Evolutionary conservation across 1,140 invertebrate genomes (phyloP).

Genomic region (Drosophila lowei): DNA sequence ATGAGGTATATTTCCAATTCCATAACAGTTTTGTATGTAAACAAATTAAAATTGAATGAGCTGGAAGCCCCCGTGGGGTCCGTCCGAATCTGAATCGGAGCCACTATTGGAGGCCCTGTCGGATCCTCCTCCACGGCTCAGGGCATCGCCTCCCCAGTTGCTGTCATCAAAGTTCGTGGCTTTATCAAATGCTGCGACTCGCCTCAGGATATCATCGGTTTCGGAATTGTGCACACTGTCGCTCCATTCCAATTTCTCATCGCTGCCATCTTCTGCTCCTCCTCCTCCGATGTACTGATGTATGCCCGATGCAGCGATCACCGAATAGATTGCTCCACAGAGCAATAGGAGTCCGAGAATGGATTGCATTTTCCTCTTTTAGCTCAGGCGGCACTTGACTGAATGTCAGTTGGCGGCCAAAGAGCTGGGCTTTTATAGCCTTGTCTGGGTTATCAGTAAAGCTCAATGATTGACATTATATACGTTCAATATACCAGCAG

Average conservation of each 20-base stretch:
- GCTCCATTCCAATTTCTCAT: background rate
- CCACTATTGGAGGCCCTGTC: conserved; percentile 7
- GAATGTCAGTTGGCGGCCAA: conserved; percentile 18
- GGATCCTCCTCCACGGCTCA: background rate
- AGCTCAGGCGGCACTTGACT: conserved; percentile 19
- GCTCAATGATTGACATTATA: background rate
- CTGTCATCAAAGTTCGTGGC: conserved; percentile 3
- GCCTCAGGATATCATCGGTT: conserved; percentile 16
- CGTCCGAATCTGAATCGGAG: background rate
- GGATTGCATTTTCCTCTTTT: conserved; percentile 27
- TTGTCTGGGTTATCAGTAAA: conserved; percentile 27
- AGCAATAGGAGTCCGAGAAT: conserved; percentile 29
- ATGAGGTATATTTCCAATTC: background rate
- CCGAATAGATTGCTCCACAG: conserved; percentile 17
- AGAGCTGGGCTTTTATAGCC: conserved; percentile 33
- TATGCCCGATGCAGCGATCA: conserved; percentile 6
- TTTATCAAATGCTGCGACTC: conserved; percentile 17
- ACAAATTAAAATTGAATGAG: background rate
- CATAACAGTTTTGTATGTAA: background rate
- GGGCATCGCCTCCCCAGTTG: conserved; percentile 11
- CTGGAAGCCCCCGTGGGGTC: background rate
- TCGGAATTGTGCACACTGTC: conserved; percentile 11
- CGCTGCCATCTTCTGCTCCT: background rate
- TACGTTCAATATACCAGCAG: background rate
- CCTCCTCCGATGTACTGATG: conserved; percentile 26